Base-by-base conservation (phyloP, 2,797 vertebrate genomes). In the Protosalanx chinensis region DNA sequence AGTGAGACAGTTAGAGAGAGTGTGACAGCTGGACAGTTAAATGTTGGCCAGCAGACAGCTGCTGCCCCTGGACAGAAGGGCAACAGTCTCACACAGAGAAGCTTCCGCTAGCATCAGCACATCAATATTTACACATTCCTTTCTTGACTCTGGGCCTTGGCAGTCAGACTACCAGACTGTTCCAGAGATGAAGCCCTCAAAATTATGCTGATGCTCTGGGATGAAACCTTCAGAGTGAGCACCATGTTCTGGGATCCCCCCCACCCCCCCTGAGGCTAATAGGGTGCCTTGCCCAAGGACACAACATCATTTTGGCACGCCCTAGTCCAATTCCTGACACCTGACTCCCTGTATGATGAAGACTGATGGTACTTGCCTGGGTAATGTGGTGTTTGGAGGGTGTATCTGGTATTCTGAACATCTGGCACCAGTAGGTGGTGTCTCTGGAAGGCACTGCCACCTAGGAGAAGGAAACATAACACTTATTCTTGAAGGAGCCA, bases 381-480 rank as follows among this genome's bases (percentile, higher is more conserved):
- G 89, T 91, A 7, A 95, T 86, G 0, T 96, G 95, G 81, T 94
- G 94, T 29, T 96, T 96, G 82, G 88, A 91, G 69, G 90, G 84
- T 41, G 93, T 79, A n/a, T 83, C 15, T 18, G 94, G 95, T 72
- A 95, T 90, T 85, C 91, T 93, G 86, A 93, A 94, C 88, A 96
- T 94, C 86, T 95, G 92, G 76, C 95, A 96, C 94, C 94, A 96
- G 64, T 96, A 96, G 1, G 93, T 95, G 29, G 95, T 96, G 79
- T 94, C 95, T 81, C 94, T 94, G 72, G 91, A 91, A 81, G 95
- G 95, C 70, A 96, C 89, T 74, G 77, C 88, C 64, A 96, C 93
- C 94, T 96, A 91, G 10, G 41, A 46, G 12, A 46, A 46, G 41
- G 3, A 46, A 46, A 79, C 72, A 37, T 63, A 70, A 83, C 51